A percentile compares a stretch with the other conserved stretches of the same genome.
Evolutionary conservation across 2,113 vertebrate genomes (phyloP).

Genomic region (Spea multiplicata): DNA sequence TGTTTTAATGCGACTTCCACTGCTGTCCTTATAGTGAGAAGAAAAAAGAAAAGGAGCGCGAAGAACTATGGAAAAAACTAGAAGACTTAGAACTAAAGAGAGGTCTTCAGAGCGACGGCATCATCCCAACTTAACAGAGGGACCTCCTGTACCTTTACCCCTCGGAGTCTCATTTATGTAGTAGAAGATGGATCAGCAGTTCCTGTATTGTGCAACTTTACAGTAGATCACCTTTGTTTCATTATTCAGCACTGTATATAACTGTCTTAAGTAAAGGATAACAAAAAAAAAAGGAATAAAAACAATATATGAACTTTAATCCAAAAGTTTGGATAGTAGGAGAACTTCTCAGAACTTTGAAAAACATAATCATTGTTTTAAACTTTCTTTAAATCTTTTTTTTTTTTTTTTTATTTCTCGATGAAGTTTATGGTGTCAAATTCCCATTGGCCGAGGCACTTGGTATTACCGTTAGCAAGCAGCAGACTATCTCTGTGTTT

Average conservation of each 20-base stretch:
- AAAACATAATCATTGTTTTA: conserved; percentile 80
- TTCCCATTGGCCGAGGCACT: conserved; percentile 74
- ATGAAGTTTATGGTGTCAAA: conserved; percentile 72
- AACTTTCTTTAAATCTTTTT: conserved; percentile 68
- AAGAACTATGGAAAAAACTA: conserved; percentile 98
- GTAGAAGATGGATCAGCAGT: conserved; percentile 83
- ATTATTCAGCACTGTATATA: conserved; percentile 99
- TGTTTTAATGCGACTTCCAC: too few relatives aligned
- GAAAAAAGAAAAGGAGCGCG: conserved; percentile 97
- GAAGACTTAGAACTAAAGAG: conserved; percentile 97
- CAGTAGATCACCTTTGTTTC: conserved; percentile 98
- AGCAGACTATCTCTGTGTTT: conserved; percentile 73
- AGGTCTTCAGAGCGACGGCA: conserved; percentile 92
- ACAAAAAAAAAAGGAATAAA: conserved; percentile 71
- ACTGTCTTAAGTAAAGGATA: conserved; percentile 82
- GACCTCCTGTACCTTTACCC: conserved; percentile 68
- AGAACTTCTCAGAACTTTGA: conserved; percentile 80
- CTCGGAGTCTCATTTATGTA: conserved; percentile 79
- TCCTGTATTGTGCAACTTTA: conserved; percentile 98
- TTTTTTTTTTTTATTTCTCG: conserved; percentile 60
- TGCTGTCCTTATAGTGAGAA: conserved; percentile 77
- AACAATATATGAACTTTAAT: conserved; percentile 78
- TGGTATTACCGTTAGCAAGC: conserved; percentile 80
- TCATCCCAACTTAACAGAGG: conserved; percentile 96
- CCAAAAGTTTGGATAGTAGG: conserved; percentile 82